Percentiles rank a stretch among this genome's conserved stretches.
Conservation (phyloP, 2,113 vertebrate genomes). For the Tapirus terrestris region DNA sequence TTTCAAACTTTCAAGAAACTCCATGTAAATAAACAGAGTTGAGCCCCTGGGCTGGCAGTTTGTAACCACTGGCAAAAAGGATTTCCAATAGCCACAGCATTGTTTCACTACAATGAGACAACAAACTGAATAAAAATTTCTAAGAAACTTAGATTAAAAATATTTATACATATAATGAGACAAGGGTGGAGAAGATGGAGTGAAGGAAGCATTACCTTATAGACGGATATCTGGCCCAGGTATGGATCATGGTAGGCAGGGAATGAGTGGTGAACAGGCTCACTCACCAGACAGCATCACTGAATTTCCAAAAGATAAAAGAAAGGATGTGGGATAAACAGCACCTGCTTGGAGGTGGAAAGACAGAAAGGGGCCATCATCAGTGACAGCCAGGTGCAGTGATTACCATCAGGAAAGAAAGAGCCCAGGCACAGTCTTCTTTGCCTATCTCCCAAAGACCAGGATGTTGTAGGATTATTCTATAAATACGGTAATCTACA, state of each 20-base stretch:
- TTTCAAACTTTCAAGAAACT: background rate
- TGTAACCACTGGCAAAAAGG: background rate
- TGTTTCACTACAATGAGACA: background rate
- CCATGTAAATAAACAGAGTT: background rate
- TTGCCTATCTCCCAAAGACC: background rate
- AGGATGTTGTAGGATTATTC: background rate
- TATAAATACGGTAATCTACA: background rate
- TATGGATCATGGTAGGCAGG: background rate
- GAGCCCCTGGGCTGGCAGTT: background rate
- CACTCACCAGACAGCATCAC: background rate
- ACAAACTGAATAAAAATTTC: background rate
- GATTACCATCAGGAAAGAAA: background rate
- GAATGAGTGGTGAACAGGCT: background rate
- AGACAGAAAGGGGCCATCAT: background rate
- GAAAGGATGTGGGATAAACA: background rate
- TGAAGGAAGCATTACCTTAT: background rate
- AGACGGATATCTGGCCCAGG: rapidly evolving
- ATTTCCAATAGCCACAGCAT: background rate
- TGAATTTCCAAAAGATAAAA: background rate
- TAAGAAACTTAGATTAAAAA: background rate
- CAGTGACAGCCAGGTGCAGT: background rate
- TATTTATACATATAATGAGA: background rate
- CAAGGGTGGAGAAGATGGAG: background rate
- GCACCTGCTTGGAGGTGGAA: background rate
- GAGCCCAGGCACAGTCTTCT: background rate